phyloP scores from a whole-genome alignment of 2,113 vertebrate species.

The Dolichallabes microphthalmus region DNA sequence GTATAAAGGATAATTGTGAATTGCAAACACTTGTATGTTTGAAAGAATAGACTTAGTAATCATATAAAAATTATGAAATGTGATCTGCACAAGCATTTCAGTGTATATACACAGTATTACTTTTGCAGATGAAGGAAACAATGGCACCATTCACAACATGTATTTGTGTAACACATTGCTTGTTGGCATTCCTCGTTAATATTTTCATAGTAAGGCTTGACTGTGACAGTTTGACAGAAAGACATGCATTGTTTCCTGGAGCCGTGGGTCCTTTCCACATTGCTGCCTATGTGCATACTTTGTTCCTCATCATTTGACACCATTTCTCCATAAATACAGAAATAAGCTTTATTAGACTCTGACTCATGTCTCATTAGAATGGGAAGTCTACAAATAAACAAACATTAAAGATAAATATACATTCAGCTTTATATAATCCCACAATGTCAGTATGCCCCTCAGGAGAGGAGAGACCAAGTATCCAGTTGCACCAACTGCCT shows the following conservation, averaged over 20 bases:
- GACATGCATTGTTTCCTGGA: constrained; percentile 3
- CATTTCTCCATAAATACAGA: not conserved
- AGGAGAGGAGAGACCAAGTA: not conserved
- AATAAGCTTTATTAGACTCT: not conserved
- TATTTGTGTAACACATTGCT: constrained; percentile 30
- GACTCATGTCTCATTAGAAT: constrained; percentile 5
- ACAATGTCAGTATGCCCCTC: not conserved
- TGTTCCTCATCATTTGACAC: not conserved
- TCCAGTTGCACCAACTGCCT: not conserved
- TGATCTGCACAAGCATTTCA: constrained; percentile 35
- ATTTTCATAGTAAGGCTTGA: constrained; percentile 21
- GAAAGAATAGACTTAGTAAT: constrained; percentile 35
- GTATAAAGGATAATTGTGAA: constrained; percentile 28
- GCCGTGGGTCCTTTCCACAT: not conserved
- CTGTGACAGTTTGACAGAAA: constrained; percentile 17
- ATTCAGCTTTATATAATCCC: not conserved
- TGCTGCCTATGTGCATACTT: constrained; percentile 12
- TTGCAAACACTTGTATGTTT: constrained; percentile 30
- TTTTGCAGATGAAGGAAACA: constrained; percentile 20
- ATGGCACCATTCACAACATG: not conserved
- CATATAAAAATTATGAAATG: constrained; percentile 21
- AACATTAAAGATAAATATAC: not conserved
- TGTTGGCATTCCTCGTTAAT: constrained; percentile 27
- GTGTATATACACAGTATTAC: constrained; percentile 45
- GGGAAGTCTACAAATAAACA: constrained; percentile 6